These are phyloP conservation scores for Chaunax sp. DNA, from an alignment of 2,797 vertebrate species.

Conservation along the genomic window DNA sequence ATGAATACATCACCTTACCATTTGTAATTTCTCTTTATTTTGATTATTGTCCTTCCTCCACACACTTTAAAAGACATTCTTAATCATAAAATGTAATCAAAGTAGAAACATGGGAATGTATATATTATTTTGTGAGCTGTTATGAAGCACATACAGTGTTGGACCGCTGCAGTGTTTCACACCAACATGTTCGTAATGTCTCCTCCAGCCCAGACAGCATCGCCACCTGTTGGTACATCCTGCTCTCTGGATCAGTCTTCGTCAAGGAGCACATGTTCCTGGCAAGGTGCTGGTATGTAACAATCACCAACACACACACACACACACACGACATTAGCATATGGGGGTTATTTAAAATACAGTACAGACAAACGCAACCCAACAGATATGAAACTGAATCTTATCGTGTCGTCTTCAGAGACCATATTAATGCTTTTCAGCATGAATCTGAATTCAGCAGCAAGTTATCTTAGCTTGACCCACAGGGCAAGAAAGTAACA, in stretches of 20 bases:
- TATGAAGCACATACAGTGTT: neutral
- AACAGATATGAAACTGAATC: too few relatives aligned
- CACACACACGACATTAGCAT: constrained; percentile 12
- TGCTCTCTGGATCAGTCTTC: constrained; percentile 94
- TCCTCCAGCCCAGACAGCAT: constrained; percentile 90
- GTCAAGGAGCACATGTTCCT: constrained; percentile 97
- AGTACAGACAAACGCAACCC: too few relatives aligned
- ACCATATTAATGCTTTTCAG: too few relatives aligned
- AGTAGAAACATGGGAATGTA: too few relatives aligned
- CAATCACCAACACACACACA: neutral
- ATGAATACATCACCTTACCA: neutral
- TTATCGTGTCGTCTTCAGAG: too few relatives aligned
- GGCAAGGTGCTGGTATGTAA: constrained; percentile 87
- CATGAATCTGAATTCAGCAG: too few relatives aligned
- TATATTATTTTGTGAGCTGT: too few relatives aligned
- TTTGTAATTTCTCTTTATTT: neutral
- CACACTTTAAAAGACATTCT: too few relatives aligned
- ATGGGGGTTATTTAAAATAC: too few relatives aligned
- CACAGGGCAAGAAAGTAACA: constrained; percentile 3
- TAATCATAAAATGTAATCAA: too few relatives aligned
- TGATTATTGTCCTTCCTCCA: too few relatives aligned
- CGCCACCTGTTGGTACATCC: constrained; percentile 95
- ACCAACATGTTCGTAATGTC: constrained; percentile 33
- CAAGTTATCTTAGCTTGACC: too few relatives aligned
- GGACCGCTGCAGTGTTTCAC: constrained; percentile 7